These are phyloP conservation scores for Lasioglossum zephyrum DNA, from an alignment of 2,888 invertebrate species.

Conservation along the genomic window DNA sequence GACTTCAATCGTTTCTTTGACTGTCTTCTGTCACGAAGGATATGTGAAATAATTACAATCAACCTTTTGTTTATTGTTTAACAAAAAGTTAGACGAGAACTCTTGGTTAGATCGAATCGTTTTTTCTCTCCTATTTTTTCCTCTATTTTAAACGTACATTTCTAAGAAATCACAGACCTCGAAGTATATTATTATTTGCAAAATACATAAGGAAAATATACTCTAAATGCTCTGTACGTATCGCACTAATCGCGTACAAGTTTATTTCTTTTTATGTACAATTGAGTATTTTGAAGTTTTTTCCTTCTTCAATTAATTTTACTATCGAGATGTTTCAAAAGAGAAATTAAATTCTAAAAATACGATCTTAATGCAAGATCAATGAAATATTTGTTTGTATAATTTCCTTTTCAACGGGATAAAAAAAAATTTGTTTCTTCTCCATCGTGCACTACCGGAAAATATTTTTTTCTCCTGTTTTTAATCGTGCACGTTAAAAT, in stretches of 20 bases:
- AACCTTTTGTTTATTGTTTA: neutral
- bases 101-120: constrained; percentile 7
- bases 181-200: constrained; percentile 39
- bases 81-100: constrained; percentile 15
- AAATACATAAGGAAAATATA: constrained; percentile 57
- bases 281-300: constrained; percentile 34
- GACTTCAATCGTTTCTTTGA: constrained; percentile 18
- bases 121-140: neutral
- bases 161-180: constrained; percentile 55
- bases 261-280: constrained; percentile 51
- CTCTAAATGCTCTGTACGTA: constrained; percentile 48
- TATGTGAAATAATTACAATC: constrained; percentile 27
- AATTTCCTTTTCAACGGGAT: constrained; percentile 7
- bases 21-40: neutral
- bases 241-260: constrained; percentile 38
- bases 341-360: constrained; percentile 27
- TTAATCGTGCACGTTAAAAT: neutral
- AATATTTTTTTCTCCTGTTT: constrained; percentile 31
- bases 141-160: constrained; percentile 23
- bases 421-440: constrained; percentile 18
- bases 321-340: neutral
- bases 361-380: constrained; percentile 21
- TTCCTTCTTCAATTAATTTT: neutral
- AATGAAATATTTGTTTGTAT: constrained; percentile 53
- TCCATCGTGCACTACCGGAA: constrained; percentile 25